These are phyloP conservation scores for Pentalonia nigronervosa DNA, from an alignment of 1,140 invertebrate genomes.

Conservation along the genomic window DNA sequence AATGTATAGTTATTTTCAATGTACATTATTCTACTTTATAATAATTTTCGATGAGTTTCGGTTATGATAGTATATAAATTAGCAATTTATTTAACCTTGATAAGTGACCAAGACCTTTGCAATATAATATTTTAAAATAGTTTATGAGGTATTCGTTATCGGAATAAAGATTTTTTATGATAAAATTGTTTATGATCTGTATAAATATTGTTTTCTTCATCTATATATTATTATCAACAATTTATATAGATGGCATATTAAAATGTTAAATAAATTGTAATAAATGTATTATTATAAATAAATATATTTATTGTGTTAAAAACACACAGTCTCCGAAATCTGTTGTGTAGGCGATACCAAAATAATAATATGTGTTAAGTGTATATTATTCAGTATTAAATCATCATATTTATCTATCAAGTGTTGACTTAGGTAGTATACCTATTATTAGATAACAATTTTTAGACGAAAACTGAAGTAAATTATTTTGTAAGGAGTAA, in stretches of 20 bases:
- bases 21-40: neutral
- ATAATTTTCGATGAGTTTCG: neutral
- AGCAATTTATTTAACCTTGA: neutral
- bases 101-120: constrained; percentile 31
- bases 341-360: neutral
- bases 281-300: neutral
- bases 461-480: neutral
- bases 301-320: neutral
- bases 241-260: neutral
- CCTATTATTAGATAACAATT: neutral
- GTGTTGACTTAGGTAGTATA: neutral
- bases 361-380: neutral
- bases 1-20: neutral
- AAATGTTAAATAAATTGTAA: neutral
- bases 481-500: neutral
- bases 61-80: neutral
- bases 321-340: neutral
- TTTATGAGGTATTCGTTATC: neutral
- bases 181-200: neutral
- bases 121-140: neutral
- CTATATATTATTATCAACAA: neutral
- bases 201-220: constrained; percentile 15
- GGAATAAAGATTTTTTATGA: neutral
- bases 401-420: neutral
- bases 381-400: neutral